phyloP scores from a whole-genome alignment of 2,797 vertebrate genomes.

The Mormyrus hasselquistii region DNA sequence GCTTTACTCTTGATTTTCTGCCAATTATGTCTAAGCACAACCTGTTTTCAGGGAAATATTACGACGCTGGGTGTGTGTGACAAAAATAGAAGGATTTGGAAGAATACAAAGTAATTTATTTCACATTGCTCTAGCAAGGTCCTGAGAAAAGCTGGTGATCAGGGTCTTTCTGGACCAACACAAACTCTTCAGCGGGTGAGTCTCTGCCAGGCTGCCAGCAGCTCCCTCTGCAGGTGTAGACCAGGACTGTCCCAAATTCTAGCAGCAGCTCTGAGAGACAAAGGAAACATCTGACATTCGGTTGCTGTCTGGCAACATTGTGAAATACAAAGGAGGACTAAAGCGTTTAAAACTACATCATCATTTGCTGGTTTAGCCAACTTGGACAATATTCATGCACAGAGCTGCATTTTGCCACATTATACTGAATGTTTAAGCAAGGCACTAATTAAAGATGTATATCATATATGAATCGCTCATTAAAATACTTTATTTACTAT shows the following conservation, averaged over 20 bases:
- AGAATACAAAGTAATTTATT: neutral
- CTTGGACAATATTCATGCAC: neutral
- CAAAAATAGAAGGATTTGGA: neutral
- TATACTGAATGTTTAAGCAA: neutral
- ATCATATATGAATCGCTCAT: neutral
- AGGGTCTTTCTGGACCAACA: constrained; percentile 77
- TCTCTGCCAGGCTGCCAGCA: constrained; percentile 69
- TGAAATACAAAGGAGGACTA: neutral
- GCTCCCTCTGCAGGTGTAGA: constrained; percentile 79
- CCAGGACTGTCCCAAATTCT: constrained; percentile 81
- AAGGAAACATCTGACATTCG: neutral
- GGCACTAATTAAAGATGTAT: neutral
- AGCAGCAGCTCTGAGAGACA: constrained; percentile 51
- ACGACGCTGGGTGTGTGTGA: neutral
- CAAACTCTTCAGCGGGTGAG: constrained; percentile 68
- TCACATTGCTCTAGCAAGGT: constrained; percentile 20
- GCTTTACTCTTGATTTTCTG: neutral
- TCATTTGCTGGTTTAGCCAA: neutral
- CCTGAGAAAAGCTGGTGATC: constrained; percentile 82
- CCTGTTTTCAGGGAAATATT: neutral
- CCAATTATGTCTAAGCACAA: neutral
- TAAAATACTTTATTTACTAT: neutral
- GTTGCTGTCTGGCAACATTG: neutral
- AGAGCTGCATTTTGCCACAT: neutral
- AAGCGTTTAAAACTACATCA: neutral